Evolutionary conservation across 2,113 vertebrate genomes (phyloP).

Genomic region (Speoplatyrhinus poulsoni): DNA sequence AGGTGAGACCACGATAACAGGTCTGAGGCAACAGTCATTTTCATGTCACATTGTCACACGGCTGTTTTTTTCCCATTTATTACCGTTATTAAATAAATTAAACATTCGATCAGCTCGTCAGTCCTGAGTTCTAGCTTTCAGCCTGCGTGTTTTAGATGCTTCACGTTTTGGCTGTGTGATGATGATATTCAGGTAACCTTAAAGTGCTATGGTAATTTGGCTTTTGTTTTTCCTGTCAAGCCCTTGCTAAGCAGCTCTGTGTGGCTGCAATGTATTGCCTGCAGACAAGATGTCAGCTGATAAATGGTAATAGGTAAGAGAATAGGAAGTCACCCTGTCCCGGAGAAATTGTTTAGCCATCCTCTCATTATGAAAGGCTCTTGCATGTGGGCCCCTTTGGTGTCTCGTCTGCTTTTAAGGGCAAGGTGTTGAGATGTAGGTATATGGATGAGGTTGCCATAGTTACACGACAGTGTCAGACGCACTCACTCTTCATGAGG

Average conservation of each 20-base stretch:
- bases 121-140: no score
- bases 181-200: slow-evolving; percentile 1
- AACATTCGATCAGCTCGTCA: no score
- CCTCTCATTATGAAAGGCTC: not conserved
- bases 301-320: not conserved
- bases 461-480: slow-evolving; percentile 35
- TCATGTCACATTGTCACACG: not conserved
- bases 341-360: not conserved
- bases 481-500: slow-evolving; percentile 9
- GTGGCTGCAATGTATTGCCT: not conserved
- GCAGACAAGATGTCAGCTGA: slow-evolving; percentile 5
- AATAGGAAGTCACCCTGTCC: not conserved
- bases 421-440: slow-evolving; percentile 21
- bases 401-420: slow-evolving; percentile 5
- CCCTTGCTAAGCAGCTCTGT: slow-evolving; percentile 18
- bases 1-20: not conserved
- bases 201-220: not conserved
- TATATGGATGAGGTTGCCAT: slow-evolving; percentile 40
- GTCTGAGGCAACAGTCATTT: not conserved
- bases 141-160: no score
- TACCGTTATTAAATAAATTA: no score
- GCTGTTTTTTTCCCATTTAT: slow-evolving; percentile 10
- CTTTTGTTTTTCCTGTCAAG: slow-evolving; percentile 2
- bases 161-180: no score
- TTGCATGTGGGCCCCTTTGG: not conserved